Conservation (phyloP, 1,140 invertebrate species). For the Eupristina koningsbergeri region DNA sequence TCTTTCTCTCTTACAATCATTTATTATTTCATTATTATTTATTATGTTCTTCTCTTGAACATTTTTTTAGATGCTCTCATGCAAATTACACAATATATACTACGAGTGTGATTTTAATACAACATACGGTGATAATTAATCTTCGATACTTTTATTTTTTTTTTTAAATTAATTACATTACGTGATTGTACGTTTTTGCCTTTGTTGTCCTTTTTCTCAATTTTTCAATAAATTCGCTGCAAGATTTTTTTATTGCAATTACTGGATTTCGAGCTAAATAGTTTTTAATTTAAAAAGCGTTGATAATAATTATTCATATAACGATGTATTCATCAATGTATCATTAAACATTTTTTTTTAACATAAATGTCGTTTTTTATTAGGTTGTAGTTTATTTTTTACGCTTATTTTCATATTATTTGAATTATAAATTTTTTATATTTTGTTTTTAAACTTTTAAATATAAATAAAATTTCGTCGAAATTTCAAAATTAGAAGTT, state of each 20-base stretch:
- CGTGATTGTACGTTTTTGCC: constrained; percentile 45
- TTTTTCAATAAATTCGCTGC: neutral
- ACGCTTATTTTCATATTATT: neutral
- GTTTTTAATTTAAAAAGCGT: neutral
- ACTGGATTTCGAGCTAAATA: neutral
- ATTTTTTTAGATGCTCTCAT: neutral
- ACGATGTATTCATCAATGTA: neutral
- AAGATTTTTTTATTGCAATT: neutral
- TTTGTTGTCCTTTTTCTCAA: constrained; percentile 25
- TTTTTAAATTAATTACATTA: constrained; percentile 18
- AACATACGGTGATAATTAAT: neutral
- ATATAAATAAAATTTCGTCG: too few relatives aligned
- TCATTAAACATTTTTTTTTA: neutral
- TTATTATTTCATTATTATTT: constrained; percentile 1
- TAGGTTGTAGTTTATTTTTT: neutral
- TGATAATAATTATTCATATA: neutral
- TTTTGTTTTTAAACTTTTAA: too few relatives aligned
- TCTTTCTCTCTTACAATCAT: neutral
- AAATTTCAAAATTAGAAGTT: too few relatives aligned
- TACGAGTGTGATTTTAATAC: neutral
- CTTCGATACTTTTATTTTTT: neutral
- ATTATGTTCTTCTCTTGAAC: neutral
- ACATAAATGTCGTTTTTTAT: neutral
- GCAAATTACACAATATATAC: too few relatives aligned
- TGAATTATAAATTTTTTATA: neutral